Evolutionary conservation across 2,888 invertebrate species (phyloP).

Genomic region (Agrochola macilenta): DNA sequence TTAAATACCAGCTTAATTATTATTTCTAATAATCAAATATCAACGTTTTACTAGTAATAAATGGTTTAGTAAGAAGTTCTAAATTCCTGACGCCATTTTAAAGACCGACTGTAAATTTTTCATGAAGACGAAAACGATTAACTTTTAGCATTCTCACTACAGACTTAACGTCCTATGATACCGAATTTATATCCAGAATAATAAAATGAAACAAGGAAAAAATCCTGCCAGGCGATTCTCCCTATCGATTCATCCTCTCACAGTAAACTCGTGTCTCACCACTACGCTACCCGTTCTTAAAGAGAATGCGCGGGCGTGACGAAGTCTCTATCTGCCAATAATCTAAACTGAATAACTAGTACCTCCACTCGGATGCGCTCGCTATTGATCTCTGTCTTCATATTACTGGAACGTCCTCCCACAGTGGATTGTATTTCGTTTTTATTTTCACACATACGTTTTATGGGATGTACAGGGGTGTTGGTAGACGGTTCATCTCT

Average conservation of each 20-base stretch:
- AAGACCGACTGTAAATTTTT: neutral
- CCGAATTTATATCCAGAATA: neutral
- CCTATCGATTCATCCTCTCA: conserved; percentile 33
- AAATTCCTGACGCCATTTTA: neutral
- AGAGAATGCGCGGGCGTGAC: conserved; percentile 65
- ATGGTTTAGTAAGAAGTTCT: neutral
- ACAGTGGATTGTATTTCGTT: conserved; percentile 46
- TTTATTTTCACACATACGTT: conserved; percentile 50
- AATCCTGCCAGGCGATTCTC: neutral
- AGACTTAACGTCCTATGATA: no score
- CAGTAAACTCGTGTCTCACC: conserved; percentile 36
- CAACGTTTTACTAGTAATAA: neutral
- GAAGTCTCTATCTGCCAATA: conserved; percentile 65
- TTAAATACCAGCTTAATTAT: conserved; percentile 20
- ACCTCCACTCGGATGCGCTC: conserved; percentile 58
- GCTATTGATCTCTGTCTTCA: conserved; percentile 63
- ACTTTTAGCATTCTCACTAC: neutral
- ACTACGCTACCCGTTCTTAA: conserved; percentile 57
- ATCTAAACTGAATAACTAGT: conserved; percentile 69
- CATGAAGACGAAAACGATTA: neutral
- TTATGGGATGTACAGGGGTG: conserved; percentile 2
- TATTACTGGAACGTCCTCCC: conserved; percentile 61
- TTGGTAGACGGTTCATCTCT: neutral
- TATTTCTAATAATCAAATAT: conserved; percentile 29
- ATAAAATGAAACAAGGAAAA: neutral